phyloP scores from a whole-genome alignment of 2,888 invertebrate genomes.

The Ametastegia equiseti region DNA sequence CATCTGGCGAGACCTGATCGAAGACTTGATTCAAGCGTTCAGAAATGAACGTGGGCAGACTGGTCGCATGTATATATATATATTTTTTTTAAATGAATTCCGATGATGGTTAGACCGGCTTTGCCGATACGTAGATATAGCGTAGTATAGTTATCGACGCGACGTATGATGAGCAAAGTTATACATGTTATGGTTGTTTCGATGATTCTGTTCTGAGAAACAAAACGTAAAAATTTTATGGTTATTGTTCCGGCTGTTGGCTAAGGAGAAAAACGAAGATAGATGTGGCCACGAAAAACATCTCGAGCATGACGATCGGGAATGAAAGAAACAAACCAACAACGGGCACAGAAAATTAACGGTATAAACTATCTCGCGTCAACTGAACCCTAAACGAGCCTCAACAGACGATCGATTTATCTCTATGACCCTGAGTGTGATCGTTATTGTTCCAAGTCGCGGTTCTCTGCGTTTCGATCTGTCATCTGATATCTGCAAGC shows the following conservation, averaged over 20 bases:
- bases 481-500: constrained; percentile 17
- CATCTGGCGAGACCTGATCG: constrained; percentile 35
- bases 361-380: constrained; percentile 33
- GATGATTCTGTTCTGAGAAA: neutral
- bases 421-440: constrained; percentile 17
- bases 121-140: neutral
- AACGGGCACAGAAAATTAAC: constrained; percentile 38
- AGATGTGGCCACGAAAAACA: constrained; percentile 13
- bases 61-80: constrained; percentile 5
- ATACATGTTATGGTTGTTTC: neutral
- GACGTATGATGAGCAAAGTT: neutral
- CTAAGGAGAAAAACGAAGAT: neutral
- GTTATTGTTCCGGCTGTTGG: constrained; percentile 7
- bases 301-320: constrained; percentile 34
- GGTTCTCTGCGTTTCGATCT: neutral
- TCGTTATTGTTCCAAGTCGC: neutral
- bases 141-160: neutral
- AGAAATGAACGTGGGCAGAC: constrained; percentile 25
- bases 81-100: neutral
- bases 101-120: neutral
- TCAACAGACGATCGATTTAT: neutral
- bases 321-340: constrained; percentile 21
- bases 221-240: neutral
- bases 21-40: neutral
- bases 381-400: constrained; percentile 27